Percentiles rank a stretch among this genome's conserved stretches.
These are phyloP conservation scores for Recurvirostra avosetta DNA, from an alignment of 2,113 vertebrate species.

Conservation along the genomic window DNA sequence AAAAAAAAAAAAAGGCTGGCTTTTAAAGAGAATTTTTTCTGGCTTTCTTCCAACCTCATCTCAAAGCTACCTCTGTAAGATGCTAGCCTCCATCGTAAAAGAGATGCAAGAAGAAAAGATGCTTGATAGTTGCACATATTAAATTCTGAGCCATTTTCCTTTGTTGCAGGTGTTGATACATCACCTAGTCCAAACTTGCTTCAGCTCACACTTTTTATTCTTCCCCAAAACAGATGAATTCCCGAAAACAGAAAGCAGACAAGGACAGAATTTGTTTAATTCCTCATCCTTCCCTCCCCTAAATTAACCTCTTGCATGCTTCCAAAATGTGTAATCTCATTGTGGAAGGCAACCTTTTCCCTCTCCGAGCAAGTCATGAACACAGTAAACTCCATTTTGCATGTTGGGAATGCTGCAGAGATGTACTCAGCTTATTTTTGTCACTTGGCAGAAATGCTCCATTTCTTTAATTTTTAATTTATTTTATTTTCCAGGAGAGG, in stretches of 20 bases:
- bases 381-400: neutral
- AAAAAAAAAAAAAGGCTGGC: neutral
- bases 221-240: neutral
- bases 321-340: neutral
- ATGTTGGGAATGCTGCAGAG: neutral
- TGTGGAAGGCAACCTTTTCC: neutral
- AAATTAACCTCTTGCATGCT: neutral
- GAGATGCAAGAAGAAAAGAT: neutral
- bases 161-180: neutral
- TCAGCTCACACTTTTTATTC: neutral
- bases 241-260: neutral
- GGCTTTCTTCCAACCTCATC: neutral
- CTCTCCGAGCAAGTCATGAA: neutral
- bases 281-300: neutral
- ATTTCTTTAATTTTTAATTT: neutral
- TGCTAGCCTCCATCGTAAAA: neutral
- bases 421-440: neutral
- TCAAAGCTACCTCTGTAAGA: neutral
- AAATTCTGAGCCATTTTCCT: neutral
- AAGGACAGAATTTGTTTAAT: neutral
- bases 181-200: neutral
- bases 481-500: neutral
- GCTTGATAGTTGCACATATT: neutral
- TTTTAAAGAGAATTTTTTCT: neutral
- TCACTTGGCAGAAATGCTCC: neutral